Base-by-base conservation (phyloP, 30 jellyfish, hydroid and myxozoan genomes). In the Turritopsis rubra region DNA sequence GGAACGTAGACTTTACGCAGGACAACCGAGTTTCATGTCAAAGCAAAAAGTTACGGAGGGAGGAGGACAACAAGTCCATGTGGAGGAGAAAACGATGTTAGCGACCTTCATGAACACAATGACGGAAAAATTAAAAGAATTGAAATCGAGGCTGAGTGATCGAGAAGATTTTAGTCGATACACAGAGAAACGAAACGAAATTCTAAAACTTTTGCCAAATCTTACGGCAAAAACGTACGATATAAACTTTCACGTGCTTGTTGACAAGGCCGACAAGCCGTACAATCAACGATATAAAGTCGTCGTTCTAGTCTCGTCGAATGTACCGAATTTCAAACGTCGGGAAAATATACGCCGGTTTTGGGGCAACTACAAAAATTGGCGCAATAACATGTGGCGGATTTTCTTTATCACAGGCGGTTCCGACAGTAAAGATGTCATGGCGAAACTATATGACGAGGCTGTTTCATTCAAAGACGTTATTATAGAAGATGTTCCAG, bases 401-500 rank as follows among this genome's bases (percentile, higher is more conserved):
- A 28, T 82, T 18, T 28, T 82, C 66, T 82, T 82, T 41, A 87
- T 82, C 18, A 26, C 73, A 7, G 88, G 88, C 21, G 70, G 29
- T 16, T 25, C 66, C 28, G 70, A 68, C 31, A 20, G 20, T 54
- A 41, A 28, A 31, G 25, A 82, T 20, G 66, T 71, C 20, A 82
- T 82, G 88, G 26, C 25, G 27, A 72, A 82, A 71, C 5, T 82
- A 26, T 29, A 71, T 18, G 65, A 82, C 53, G 88, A 82, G 66
- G 85, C 87, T 8, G 18, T 22, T 28, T 20, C 21, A 17, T 28
- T 27, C n/a, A 71, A 54, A 65, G 88, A 82, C 75, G 70, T 82
- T 27, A 82, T 82, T 27, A 24, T 72, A 28, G 85, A 65, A 71
- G 88, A 82, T 82, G 70, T 82, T 9, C 85, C 88, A 13, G 88